These are phyloP conservation scores for Gobiocypris rarus DNA, from an alignment of 2,113 vertebrate genomes.

Conservation along the genomic window DNA sequence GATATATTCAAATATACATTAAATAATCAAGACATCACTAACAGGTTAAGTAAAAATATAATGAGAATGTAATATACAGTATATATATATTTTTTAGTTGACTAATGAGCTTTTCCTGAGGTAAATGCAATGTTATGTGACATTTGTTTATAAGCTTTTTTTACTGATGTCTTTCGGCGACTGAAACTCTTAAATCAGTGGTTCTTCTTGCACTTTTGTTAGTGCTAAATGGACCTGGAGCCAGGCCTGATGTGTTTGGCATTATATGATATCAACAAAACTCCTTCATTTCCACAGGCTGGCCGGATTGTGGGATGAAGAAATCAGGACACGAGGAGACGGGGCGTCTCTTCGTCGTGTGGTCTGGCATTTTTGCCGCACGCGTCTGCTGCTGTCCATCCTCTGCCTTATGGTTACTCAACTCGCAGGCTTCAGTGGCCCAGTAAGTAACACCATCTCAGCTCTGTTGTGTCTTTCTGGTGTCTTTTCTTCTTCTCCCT, in stretches of 20 bases:
- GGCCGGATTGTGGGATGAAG: constrained; percentile 87
- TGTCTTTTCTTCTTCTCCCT: constrained; percentile 57
- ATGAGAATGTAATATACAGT: too few species aligned
- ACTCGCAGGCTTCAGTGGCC: constrained; percentile 92
- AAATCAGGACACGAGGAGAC: constrained; percentile 77
- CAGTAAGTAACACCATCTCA: constrained; percentile 91
- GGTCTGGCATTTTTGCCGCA: constrained; percentile 89
- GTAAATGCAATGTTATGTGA: too few species aligned
- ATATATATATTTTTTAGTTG: too few species aligned
- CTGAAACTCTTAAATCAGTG: neutral
- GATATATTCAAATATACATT: too few species aligned
- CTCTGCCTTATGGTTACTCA: constrained; percentile 91
- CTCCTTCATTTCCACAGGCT: constrained; percentile 68
- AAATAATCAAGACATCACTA: too few species aligned
- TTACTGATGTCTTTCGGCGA: too few species aligned
- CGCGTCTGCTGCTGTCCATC: constrained; percentile 89
- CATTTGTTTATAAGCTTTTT: too few species aligned
- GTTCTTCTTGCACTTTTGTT: neutral
- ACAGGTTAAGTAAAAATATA: too few species aligned
- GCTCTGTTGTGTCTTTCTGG: constrained; percentile 64
- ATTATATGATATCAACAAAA: neutral
- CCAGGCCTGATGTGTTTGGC: neutral
- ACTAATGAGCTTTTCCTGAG: too few species aligned
- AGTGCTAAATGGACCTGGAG: neutral
- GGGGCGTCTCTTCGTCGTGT: constrained; percentile 83